Conservation (phyloP, 2,797 vertebrate genomes). For the Notolabrus celidotus region DNA sequence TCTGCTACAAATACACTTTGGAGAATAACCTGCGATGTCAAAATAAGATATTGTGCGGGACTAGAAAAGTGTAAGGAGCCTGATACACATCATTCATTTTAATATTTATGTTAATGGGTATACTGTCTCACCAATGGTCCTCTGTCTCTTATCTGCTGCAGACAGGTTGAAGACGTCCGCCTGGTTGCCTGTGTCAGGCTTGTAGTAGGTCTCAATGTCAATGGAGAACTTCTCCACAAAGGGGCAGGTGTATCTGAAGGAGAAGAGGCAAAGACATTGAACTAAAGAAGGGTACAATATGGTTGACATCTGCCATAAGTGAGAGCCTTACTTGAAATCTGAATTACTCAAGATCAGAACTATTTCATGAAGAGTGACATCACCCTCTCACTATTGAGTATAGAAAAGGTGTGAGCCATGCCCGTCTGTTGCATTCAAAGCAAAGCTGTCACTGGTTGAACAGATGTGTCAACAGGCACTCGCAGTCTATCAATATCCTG, state of each 20-base stretch:
- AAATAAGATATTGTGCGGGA: too few species aligned
- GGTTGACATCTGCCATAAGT: slow-evolving; percentile 19
- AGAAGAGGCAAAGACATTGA: slow-evolving; percentile 5
- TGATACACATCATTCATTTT: not conserved
- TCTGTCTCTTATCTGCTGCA: slow-evolving; percentile 91
- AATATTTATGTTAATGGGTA: not conserved
- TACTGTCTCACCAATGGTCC: slow-evolving; percentile 87
- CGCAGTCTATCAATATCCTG: slow-evolving; percentile 69
- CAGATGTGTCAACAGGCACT: slow-evolving; percentile 68
- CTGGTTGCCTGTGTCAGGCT: slow-evolving; percentile 92
- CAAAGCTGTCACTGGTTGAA: slow-evolving; percentile 63
- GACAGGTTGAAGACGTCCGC: slow-evolving; percentile 94
- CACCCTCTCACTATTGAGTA: slow-evolving; percentile 29
- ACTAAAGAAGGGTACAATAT: not conserved
- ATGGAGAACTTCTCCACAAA: slow-evolving; percentile 99
- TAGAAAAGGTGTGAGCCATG: slow-evolving; percentile 46
- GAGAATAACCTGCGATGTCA: not conserved
- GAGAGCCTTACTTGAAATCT: slow-evolving; percentile 7
- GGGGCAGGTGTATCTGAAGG: slow-evolving; percentile 94
- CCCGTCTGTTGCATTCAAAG: slow-evolving; percentile 62
- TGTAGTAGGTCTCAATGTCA: slow-evolving; percentile 98
- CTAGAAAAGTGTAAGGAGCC: not conserved
- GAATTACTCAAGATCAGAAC: slow-evolving; percentile 20
- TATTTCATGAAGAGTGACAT: slow-evolving; percentile 29
- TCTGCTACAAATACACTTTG: not conserved